Evolutionary conservation across 2,888 invertebrate genomes (phyloP).

Genomic region (Drosophila pseudotalamancana): DNA sequence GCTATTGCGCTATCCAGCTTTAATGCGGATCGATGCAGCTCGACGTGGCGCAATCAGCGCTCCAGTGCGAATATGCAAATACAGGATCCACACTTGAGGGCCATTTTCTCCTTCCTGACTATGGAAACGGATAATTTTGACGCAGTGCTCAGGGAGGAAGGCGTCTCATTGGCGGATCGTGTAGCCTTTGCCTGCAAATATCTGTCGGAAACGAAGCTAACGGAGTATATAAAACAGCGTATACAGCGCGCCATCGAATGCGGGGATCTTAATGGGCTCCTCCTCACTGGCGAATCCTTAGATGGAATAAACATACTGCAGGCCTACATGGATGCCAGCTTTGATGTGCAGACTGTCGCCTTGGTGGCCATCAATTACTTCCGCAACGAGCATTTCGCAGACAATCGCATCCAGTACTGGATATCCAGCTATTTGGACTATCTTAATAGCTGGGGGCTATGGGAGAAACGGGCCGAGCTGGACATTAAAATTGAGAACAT

Average conservation of each 20-base stretch:
- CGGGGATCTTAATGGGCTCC: constrained; percentile 93
- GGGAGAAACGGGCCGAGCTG: constrained; percentile 94
- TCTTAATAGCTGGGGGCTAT: constrained; percentile 95
- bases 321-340: constrained; percentile 93
- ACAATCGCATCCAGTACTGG: constrained; percentile 88
- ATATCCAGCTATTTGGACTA: constrained; percentile 92
- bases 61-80: constrained; percentile 90
- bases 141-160: constrained; percentile 92
- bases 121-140: constrained; percentile 91
- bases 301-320: constrained; percentile 89
- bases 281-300: constrained; percentile 92
- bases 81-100: constrained; percentile 95
- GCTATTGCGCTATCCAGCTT: constrained; percentile 95
- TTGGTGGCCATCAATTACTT: constrained; percentile 91
- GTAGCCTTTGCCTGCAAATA: constrained; percentile 96
- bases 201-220: constrained; percentile 91
- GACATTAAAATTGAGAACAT: constrained; percentile 90
- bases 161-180: constrained; percentile 93
- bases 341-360: constrained; percentile 96
- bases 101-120: constrained; percentile 95
- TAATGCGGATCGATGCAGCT: constrained; percentile 91
- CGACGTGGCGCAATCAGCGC: constrained; percentile 91
- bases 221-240: constrained; percentile 90
- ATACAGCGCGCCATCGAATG: constrained; percentile 89
- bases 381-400: constrained; percentile 88